Evolutionary conservation across 2,797 vertebrate species (phyloP), one percentile per base, ranked within the genome.

Genomic region (Lepus oiostolus): DNA sequence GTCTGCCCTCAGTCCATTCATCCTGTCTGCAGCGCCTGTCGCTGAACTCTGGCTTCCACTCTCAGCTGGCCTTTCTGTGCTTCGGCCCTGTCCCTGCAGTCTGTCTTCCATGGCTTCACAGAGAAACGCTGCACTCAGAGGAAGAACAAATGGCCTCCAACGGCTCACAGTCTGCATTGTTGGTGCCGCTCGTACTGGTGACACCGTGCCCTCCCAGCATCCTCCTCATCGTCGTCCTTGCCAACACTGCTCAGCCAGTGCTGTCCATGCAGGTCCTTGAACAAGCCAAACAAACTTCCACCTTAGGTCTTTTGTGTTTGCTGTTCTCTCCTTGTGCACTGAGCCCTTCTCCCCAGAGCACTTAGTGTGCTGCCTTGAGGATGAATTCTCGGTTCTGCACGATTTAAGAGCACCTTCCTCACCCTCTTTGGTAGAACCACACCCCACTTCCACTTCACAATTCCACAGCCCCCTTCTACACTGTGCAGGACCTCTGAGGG

Each of bases 161-260:
- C 54, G 17, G 54, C 54, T 13, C 17, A 19, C 42, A 38, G 2
- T 19, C 58, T 58, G 26, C 47, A 19, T 22, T n/a, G 1, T 5
- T 7, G 13, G 16, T 16, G 42, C 19, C 12, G 13, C 4, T 24
- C 1, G 4, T 24, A 30, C 3, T 0, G 0, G 6, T 12, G 54
- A 1, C 5, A 7, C 10, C 26, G 22, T 58, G 14, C 28, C 17
- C 17, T 38, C 5, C 16, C n/a, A 5, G 21, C 14, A 7, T 9
- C 32, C 35, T 68, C 21, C 16, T 19, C 65, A 17, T 58, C 54
- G 17, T 58, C 54, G 1, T 17, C 17, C 4, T 58, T 58, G 13
- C 54, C 12, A 17, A 13, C 13, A 58, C 42, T 42, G 42, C 42
- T 42, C 42, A 42, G 42, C 42, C 54, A 58, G 54, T 58, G 54